Base-by-base conservation (phyloP, 2,888 invertebrate species). In the Mamestra brassicae region DNA sequence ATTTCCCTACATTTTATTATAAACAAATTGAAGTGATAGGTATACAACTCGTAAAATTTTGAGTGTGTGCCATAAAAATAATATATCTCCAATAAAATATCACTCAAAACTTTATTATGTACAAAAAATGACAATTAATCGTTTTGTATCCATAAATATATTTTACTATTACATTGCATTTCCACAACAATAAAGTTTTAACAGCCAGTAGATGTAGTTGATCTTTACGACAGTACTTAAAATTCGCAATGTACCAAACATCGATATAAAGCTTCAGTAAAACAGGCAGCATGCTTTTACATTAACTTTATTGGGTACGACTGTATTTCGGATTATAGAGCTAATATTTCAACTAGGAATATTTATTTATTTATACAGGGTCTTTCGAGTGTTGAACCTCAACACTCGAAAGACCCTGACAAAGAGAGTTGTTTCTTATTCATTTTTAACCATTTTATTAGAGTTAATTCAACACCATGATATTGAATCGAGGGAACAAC, bases 131-230 rank as follows among this genome's bases (percentile, higher is more conserved):
- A 0, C 60, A 85, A 78, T 83, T 73, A 76, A 79, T 70, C 52
- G 65, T 62, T 79, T 73, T 74, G 66, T 50, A 74, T 50, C 74
- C 60, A 85, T 83, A 83, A 50, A 76, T 63, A 52, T 76, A 74
- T 84, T 82, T 70, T 65, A 75, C 36, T 42, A 61, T 50, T 64
- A 50, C 42, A 84, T 61, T 71, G 74, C 67, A 74, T 75, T 85
- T 57, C 64, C 63, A 80, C 50, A 63, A 83, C 64, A 77, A 67
- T 74, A 86, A 84, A 84, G 10, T 76, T 80, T 78, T 77, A 74
- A 80, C 74, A 61, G 36, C 61, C 26, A 47, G 5, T 42, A 50
- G 47, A 71, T 75, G 71, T 84, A 62, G 67, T 76, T 66, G 68
- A 80, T 84, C 54, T 84, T 84, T 75, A 84, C 71, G 71, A 75